These are phyloP conservation scores for Latheticus oryzae DNA, from an alignment of 2,888 invertebrate species.

Conservation along the genomic window DNA sequence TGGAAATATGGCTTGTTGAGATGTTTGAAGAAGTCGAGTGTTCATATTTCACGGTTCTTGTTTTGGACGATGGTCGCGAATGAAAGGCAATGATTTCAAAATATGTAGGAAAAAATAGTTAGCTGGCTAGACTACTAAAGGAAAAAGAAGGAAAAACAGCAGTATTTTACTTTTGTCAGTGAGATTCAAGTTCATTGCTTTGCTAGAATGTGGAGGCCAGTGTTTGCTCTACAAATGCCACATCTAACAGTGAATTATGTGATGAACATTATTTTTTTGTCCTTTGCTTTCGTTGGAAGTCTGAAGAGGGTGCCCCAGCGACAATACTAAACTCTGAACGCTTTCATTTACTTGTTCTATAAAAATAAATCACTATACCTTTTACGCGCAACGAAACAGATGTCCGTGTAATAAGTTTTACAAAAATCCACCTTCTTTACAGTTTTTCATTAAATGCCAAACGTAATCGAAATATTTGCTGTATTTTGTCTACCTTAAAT, in stretches of 20 bases:
- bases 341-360: slow-evolving; percentile 50
- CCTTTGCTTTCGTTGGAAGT: slow-evolving; percentile 46
- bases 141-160: slow-evolving; percentile 34
- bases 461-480: slow-evolving; percentile 32
- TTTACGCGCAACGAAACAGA: slow-evolving; percentile 43
- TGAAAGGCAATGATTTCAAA: slow-evolving; percentile 35
- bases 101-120: slow-evolving; percentile 34
- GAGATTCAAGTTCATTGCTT: slow-evolving; percentile 48
- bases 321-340: slow-evolving; percentile 48
- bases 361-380: slow-evolving; percentile 49
- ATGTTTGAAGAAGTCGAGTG: no score
- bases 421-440: slow-evolving; percentile 45
- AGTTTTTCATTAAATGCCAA: slow-evolving; percentile 40
- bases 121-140: slow-evolving; percentile 15
- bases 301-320: slow-evolving; percentile 47
- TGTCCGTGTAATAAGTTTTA: slow-evolving; percentile 47
- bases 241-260: slow-evolving; percentile 50
- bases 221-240: slow-evolving; percentile 46
- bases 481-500: slow-evolving; percentile 25
- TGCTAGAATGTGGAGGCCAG: slow-evolving; percentile 41
- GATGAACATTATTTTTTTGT: slow-evolving; percentile 50
- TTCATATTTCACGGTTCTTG: slow-evolving; percentile 3
- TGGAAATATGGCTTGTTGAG: no score
- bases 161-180: slow-evolving; percentile 43
- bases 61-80: slow-evolving; percentile 9